phyloP scores from a whole-genome alignment of 2,888 invertebrate genomes.

The Melieria crassipennis region DNA sequence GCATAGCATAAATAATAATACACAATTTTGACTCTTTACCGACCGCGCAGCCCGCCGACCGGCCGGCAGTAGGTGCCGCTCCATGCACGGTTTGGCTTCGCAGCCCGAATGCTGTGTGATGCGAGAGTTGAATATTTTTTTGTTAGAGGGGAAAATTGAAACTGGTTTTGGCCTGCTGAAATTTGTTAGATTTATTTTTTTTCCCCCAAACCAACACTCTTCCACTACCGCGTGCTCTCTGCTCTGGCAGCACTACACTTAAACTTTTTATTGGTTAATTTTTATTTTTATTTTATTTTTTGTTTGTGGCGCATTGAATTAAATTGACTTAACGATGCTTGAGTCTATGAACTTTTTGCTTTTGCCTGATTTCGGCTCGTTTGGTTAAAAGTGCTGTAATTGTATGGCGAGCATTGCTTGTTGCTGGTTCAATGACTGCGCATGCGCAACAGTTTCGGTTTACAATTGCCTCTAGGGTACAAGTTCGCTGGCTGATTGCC shows the following conservation, averaged over 20 bases:
- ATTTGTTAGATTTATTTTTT: not conserved
- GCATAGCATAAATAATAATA: too few relatives aligned
- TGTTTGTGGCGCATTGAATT: slow-evolving; percentile 16
- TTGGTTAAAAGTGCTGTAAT: too few relatives aligned
- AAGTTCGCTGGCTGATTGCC: too few relatives aligned
- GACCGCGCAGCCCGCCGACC: too few relatives aligned
- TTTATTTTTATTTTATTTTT: not conserved
- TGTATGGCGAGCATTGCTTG: not conserved
- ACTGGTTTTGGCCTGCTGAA: slow-evolving; percentile 21
- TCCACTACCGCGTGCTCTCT: not conserved
- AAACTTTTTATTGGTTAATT: too few relatives aligned
- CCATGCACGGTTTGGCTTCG: too few relatives aligned
- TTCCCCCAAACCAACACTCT: not conserved
- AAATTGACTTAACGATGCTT: slow-evolving; percentile 20
- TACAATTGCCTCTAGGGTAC: not conserved
- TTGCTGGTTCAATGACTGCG: slow-evolving; percentile 28
- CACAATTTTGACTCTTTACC: too few relatives aligned
- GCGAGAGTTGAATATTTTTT: not conserved
- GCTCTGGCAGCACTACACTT: not conserved
- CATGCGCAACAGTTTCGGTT: slow-evolving; percentile 19
- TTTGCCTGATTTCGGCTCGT: too few relatives aligned
- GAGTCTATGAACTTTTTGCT: slow-evolving; percentile 6
- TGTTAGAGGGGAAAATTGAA: slow-evolving; percentile 15
- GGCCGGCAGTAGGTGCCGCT: too few relatives aligned
- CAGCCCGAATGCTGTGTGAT: too few relatives aligned